A percentile compares a stretch with the other conserved stretches of the same genome.
These are phyloP conservation scores for Rhinolophus sinicus DNA, from an alignment of 2,113 vertebrate genomes.

Conservation along the genomic window DNA sequence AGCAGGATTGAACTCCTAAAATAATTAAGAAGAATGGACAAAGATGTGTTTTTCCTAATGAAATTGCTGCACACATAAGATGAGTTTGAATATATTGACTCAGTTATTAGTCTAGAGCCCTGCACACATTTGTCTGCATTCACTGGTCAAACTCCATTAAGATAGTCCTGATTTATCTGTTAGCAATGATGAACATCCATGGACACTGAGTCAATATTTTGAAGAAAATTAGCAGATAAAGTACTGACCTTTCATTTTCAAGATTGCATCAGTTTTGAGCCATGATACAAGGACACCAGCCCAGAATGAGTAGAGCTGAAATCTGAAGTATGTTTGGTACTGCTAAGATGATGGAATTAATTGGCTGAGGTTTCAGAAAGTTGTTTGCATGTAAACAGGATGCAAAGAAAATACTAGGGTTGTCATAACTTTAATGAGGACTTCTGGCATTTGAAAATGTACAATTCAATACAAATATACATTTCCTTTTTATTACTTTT, in stretches of 20 bases:
- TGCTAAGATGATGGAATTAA: not conserved
- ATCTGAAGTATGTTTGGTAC: not conserved
- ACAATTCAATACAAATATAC: not conserved
- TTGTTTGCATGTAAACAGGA: not conserved
- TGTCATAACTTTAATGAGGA: constrained; percentile 6
- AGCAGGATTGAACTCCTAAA: not conserved
- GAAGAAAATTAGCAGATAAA: constrained; percentile 70
- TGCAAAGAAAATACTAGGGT: not conserved
- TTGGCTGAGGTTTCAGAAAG: not conserved
- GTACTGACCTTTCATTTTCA: constrained; percentile 41
- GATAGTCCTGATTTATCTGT: constrained; percentile 59
- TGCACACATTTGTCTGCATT: not conserved
- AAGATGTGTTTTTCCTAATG: constrained; percentile 44
- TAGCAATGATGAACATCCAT: constrained; percentile 40
- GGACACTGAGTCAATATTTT: constrained; percentile 78
- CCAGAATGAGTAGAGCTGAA: not conserved
- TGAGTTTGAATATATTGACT: constrained; percentile 47
- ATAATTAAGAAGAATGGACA: constrained; percentile 24
- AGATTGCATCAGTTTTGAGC: constrained; percentile 47
- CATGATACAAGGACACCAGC: not conserved
- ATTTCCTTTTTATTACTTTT: constrained; percentile 51
- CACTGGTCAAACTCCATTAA: constrained; percentile 64
- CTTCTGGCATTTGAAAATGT: constrained; percentile 40
- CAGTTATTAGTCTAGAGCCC: constrained; percentile 26
- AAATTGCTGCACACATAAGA: not conserved